Conservation (phyloP, 2,113 vertebrate species). For the Percopsis transmontana region DNA sequence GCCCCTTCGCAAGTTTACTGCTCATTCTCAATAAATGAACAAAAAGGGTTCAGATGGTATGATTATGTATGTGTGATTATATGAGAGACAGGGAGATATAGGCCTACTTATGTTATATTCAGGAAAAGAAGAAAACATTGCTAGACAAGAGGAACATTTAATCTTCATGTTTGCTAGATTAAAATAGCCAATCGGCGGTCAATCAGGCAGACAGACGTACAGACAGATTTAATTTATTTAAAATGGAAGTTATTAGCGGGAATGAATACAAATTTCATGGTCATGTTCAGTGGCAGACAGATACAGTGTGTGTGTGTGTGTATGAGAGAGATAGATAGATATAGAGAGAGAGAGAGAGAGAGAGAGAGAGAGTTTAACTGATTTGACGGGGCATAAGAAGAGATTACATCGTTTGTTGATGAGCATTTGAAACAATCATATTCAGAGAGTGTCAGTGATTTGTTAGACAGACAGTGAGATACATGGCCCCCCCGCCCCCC, state of each 20-base stretch:
- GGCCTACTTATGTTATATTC: slow-evolving; percentile 27
- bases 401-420: slow-evolving; percentile 43
- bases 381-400: slow-evolving; percentile 7
- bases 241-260: slow-evolving; percentile 30
- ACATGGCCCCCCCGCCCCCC: slow-evolving; percentile 1
- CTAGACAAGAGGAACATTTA: slow-evolving; percentile 38
- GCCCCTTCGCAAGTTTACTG: slow-evolving; percentile 16
- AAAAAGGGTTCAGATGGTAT: background rate
- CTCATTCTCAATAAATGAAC: no score
- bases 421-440: slow-evolving; percentile 41
- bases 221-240: slow-evolving; percentile 30
- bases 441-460: slow-evolving; percentile 10
- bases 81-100: slow-evolving; percentile 34
- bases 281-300: background rate
- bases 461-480: slow-evolving; percentile 4
- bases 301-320: no score
- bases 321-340: background rate
- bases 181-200: no score
- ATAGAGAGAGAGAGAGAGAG: background rate
- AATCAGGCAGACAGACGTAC: slow-evolving; percentile 17
- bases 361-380: slow-evolving; percentile 15
- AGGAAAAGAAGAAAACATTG: slow-evolving; percentile 15
- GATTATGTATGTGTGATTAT: slow-evolving; percentile 39
- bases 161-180: slow-evolving; percentile 44
- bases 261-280: slow-evolving; percentile 27